Evolutionary conservation across 2,113 vertebrate genomes (phyloP).

Genomic region (Hymenochirus boettgeri): DNA sequence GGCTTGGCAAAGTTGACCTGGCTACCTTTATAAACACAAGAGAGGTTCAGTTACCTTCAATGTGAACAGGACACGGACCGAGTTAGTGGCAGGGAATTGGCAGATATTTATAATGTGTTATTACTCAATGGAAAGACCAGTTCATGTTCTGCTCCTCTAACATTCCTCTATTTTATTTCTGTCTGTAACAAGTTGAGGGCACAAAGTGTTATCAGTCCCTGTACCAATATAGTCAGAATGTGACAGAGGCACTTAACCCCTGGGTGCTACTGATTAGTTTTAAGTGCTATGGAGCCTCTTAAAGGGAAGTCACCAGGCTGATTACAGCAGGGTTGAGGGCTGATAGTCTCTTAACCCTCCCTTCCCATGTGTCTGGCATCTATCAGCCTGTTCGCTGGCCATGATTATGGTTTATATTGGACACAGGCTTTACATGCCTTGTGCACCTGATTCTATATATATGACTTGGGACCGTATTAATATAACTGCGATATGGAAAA

Average conservation of each 20-base stretch:
- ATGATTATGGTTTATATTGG: neutral
- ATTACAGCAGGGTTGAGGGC: neutral
- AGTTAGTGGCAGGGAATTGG: no score
- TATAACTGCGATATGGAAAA: no score
- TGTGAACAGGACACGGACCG: no score
- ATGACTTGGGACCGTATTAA: no score
- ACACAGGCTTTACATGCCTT: no score
- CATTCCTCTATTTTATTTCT: neutral
- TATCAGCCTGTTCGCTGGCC: neutral
- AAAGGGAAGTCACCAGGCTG: neutral
- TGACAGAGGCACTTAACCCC: neutral
- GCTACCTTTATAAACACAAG: conserved; percentile 59
- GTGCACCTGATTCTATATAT: no score
- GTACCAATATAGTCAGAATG: neutral
- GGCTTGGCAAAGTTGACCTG: conserved; percentile 79
- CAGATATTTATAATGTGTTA: no score
- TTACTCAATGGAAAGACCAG: no score
- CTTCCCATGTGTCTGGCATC: neutral
- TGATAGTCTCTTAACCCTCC: neutral
- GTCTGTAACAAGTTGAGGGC: neutral
- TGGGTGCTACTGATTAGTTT: neutral
- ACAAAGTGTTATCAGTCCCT: neutral
- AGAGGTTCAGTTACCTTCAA: no score
- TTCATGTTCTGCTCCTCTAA: no score
- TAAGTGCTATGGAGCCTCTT: neutral